Conservation (phyloP, 2,113 vertebrate genomes). For the Heterochromis multidens region DNA sequence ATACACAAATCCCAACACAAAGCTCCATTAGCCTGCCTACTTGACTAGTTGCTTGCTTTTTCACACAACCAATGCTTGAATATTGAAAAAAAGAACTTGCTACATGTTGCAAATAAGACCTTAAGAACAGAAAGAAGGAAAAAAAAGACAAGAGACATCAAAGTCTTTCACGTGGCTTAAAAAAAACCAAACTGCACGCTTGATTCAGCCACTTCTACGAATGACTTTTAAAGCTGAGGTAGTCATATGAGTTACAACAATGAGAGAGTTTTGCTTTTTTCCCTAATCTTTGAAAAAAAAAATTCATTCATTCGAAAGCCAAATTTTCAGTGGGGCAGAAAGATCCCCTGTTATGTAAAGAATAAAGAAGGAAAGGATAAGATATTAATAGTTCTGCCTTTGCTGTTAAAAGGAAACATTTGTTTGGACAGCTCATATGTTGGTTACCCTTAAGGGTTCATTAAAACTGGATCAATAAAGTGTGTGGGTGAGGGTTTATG, state of each 20-base stretch:
- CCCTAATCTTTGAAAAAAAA: not conserved
- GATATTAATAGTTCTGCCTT: constrained; percentile 33
- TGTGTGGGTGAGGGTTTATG: constrained; percentile 3
- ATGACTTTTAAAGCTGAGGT: not conserved
- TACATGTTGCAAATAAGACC: constrained; percentile 21
- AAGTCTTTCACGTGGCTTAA: not conserved
- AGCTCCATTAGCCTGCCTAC: not conserved
- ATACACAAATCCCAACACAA: not conserved
- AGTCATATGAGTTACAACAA: constrained; percentile 10
- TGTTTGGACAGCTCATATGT: constrained; percentile 36
- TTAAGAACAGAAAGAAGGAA: not conserved
- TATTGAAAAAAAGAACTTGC: not conserved
- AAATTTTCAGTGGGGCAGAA: constrained; percentile 8
- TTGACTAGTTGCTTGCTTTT: not conserved
- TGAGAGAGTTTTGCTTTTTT: not conserved
- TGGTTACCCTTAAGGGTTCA: constrained; percentile 48
- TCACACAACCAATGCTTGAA: not conserved
- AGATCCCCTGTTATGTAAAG: constrained; percentile 8
- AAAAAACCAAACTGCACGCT: not conserved
- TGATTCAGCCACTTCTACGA: not conserved
- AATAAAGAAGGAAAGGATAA: not conserved
- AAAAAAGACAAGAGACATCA: not conserved
- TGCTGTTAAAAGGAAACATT: constrained; percentile 28
- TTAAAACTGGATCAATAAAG: constrained; percentile 61
- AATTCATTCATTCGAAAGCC: constrained; percentile 18